phyloP scores from a whole-genome alignment of 1,140 invertebrate genomes.

The Drosophila asahinai region DNA sequence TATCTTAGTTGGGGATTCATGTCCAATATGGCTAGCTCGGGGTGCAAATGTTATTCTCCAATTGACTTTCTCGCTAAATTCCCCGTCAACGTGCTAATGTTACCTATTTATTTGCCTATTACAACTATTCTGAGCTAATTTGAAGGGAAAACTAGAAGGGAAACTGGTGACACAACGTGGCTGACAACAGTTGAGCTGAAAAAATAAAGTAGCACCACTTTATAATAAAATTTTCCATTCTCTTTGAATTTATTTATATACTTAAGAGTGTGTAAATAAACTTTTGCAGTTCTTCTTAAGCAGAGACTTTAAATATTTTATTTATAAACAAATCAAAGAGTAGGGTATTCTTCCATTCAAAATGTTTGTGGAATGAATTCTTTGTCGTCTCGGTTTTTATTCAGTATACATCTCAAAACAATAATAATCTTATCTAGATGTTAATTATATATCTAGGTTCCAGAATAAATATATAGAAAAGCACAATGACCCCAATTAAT shows the following conservation, averaged over 20 bases:
- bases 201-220: not conserved
- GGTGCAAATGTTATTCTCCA: constrained; percentile 7
- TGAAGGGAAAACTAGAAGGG: constrained; percentile 1
- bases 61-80: constrained; percentile 30
- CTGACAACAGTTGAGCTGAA: constrained; percentile 6
- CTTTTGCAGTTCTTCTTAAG: not conserved
- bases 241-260: not conserved
- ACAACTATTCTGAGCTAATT: constrained; percentile 29
- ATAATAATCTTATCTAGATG: constrained; percentile 25
- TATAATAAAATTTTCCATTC: not conserved
- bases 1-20: constrained; percentile 9
- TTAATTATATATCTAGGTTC: not conserved
- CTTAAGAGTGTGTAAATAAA: constrained; percentile 1
- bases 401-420: not conserved
- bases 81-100: constrained; percentile 29
- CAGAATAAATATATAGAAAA: not conserved
- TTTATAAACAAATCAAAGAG: constrained; percentile 6
- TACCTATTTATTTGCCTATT: constrained; percentile 39
- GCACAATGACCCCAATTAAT: constrained; percentile 29
- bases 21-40: constrained; percentile 19
- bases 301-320: constrained; percentile 4
- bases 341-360: not conserved
- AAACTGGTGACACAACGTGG: constrained; percentile 25
- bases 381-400: constrained; percentile 19
- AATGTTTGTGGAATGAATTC: constrained; percentile 2